Evolutionary conservation across 2,797 vertebrate genomes (phyloP).

Genomic region (Falco berigora): DNA sequence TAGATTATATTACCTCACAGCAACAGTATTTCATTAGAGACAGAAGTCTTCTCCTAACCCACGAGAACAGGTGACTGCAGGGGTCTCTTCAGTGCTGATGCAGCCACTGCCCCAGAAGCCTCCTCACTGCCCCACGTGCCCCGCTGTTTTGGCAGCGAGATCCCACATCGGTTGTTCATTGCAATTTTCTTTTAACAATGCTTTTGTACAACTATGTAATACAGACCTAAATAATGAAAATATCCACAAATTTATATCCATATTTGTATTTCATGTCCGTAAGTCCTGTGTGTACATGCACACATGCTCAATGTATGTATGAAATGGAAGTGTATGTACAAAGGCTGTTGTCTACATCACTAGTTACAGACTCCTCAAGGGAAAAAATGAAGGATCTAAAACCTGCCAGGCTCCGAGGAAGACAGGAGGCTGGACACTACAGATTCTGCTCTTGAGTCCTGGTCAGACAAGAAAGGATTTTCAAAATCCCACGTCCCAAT

Average conservation of each 20-base stretch:
- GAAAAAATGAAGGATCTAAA: background rate
- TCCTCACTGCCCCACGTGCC: too few relatives aligned
- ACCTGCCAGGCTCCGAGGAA: background rate
- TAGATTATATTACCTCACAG: background rate
- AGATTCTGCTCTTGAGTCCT: background rate
- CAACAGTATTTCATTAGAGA: background rate
- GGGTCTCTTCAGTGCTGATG: background rate
- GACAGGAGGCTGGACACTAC: background rate
- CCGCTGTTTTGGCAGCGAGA: too few relatives aligned
- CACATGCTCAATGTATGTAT: accelerated
- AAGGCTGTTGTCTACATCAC: background rate
- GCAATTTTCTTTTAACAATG: background rate
- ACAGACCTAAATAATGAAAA: background rate
- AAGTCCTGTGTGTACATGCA: accelerated
- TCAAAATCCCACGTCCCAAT: accelerated
- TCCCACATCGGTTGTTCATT: background rate
- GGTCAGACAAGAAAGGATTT: background rate
- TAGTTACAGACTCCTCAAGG: background rate
- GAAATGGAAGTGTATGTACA: background rate
- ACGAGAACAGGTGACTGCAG: background rate
- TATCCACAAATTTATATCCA: accelerated
- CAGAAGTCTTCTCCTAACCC: background rate
- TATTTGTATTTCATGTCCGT: accelerated
- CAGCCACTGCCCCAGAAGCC: background rate
- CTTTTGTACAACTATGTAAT: accelerated